Conservation (phyloP, 2,888 invertebrate genomes). For the Ferdinandea cuprea region DNA sequence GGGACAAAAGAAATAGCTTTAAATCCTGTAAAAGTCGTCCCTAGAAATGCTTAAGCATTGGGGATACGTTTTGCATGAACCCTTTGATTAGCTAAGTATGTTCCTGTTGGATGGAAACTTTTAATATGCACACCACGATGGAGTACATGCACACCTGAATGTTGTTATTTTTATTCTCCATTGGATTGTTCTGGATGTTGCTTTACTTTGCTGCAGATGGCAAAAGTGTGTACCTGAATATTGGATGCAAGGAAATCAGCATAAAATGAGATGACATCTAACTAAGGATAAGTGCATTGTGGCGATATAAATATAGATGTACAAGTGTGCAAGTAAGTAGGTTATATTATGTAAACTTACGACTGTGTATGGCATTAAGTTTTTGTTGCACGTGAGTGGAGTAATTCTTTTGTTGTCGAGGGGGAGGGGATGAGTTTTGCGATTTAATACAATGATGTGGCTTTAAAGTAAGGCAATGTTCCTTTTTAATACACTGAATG, state of each 20-base stretch:
- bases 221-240: not conserved
- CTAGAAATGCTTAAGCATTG: not conserved
- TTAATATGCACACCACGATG: conserved; percentile 43
- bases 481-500: too few relatives aligned
- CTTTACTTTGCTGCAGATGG: too few relatives aligned
- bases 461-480: too few relatives aligned
- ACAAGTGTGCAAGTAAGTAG: too few relatives aligned
- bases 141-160: conserved; percentile 33
- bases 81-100: conserved; percentile 63
- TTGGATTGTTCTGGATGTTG: conserved; percentile 2
- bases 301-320: not conserved
- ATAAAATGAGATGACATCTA: conserved; percentile 52
- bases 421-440: too few relatives aligned
- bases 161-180: conserved; percentile 15
- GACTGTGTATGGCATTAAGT: too few relatives aligned
- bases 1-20: conserved; percentile 20
- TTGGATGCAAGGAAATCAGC: conserved; percentile 39
- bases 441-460: too few relatives aligned
- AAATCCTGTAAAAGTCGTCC: conserved; percentile 23
- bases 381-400: too few relatives aligned
- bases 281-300: conserved; percentile 10
- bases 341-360: too few relatives aligned
- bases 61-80: conserved; percentile 32
- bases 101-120: conserved; percentile 18
- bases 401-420: too few relatives aligned